Conservation (phyloP, 2,113 vertebrate species). For the Daboia siamensis region DNA sequence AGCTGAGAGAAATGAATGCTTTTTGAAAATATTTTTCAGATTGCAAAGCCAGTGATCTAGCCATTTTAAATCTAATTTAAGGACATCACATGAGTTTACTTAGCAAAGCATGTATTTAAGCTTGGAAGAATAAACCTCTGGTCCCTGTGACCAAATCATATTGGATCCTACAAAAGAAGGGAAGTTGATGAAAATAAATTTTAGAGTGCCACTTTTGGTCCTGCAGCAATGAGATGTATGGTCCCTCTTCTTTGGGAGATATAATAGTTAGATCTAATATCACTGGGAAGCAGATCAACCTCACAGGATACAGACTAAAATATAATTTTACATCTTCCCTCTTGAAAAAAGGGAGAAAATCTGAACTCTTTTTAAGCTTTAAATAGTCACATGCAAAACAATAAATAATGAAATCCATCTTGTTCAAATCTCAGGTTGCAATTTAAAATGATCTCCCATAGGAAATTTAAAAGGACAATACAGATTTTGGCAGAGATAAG, state of each 20-base stretch:
- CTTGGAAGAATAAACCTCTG: too few relatives aligned
- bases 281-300: background rate
- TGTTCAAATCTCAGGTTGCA: background rate
- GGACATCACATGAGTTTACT: constrained; percentile 1
- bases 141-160: too few relatives aligned
- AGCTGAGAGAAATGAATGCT: background rate
- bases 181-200: too few relatives aligned
- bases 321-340: background rate
- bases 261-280: background rate
- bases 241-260: background rate
- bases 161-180: too few relatives aligned
- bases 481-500: background rate
- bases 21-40: background rate
- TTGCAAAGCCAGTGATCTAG: background rate
- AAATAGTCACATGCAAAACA: background rate
- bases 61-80: background rate
- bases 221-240: background rate
- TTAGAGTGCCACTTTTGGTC: background rate
- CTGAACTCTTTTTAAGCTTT: background rate
- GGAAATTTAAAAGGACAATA: background rate
- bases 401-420: background rate
- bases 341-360: background rate
- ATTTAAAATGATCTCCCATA: background rate
- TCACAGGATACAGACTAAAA: background rate
- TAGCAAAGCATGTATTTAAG: constrained; percentile 13